Evolutionary conservation across 2,888 invertebrate species (phyloP), one percentile per base, ranked within the genome.

Genomic region (Clostera curtula): DNA sequence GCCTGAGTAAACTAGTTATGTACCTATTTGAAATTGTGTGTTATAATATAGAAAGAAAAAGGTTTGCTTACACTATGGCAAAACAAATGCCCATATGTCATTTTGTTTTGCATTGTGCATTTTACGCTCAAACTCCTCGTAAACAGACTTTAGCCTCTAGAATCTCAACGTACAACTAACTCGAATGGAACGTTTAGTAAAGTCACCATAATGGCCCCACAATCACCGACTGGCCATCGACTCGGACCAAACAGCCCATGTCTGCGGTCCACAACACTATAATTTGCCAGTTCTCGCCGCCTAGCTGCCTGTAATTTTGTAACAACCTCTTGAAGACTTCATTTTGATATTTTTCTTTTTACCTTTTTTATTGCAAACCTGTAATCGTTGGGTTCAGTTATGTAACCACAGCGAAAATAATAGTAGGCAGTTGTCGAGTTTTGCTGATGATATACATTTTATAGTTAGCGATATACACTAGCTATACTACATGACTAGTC

Each of bases 231-330:
- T 72, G 60, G 56, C 58, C 66, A 76, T 75, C 74, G 49, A 29
- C 45, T 39, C 38, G 42, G 45, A 31, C 44, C 45, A 40, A 42
- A 45, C 64, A 56, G 54, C 61, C 62, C 54, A 59, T 55, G 57
- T 55, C 61, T 66, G 70, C 57, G 67, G 64, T 68, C 50, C 14
- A 38, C 50, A n/a, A 50, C 58, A 70, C 75, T 79, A 68, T 77
- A 80, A 80, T 80, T 80, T 79, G 64, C 74, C 73, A 69, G 66
- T 72, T 73, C 72, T 71, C 68, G 65, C 75, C 70, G 70, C 68
- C 73, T 75, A 73, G 70, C 67, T 69, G 69, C 63, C 68, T 62
- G 67, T 68, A 73, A 79, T 80, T 76, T 80, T 54, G 57, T 64
- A 69, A 66, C 63, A 67, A 71, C 61, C 53, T 61, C 50, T 66